Percentiles rank a stretch among this genome's conserved stretches.
These are phyloP conservation scores for Lota lota DNA, from an alignment of 2,113 vertebrate genomes.

Conservation along the genomic window DNA sequence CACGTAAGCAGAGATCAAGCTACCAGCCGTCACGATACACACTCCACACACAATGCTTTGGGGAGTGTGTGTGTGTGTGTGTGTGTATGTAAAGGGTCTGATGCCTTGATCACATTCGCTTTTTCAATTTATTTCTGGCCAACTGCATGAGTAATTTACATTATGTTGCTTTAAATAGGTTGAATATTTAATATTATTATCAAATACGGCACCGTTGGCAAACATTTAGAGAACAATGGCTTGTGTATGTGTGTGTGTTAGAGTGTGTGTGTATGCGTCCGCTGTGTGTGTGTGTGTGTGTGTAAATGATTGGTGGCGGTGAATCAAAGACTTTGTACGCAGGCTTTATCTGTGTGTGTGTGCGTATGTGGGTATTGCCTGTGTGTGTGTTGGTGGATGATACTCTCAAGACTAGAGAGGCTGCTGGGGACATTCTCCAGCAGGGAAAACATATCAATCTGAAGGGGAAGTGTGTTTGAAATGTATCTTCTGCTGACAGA, in stretches of 20 bases:
- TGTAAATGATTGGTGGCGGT: not conserved
- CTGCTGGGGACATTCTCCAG: slow-evolving; percentile 43
- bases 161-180: too few relatives aligned
- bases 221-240: not conserved
- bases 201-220: not conserved
- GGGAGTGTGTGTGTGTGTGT: not conserved
- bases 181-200: too few relatives aligned
- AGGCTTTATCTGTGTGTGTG: not conserved
- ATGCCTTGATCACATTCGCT: not conserved
- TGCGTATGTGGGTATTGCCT: not conserved
- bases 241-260: slow-evolving; percentile 2
- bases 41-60: not conserved
- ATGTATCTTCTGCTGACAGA: slow-evolving; percentile 39
- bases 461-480: slow-evolving; percentile 50
- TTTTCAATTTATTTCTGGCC: too few relatives aligned
- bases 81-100: not conserved
- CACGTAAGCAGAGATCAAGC: too few relatives aligned
- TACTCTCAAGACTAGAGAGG: slow-evolving; percentile 24
- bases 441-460: slow-evolving; percentile 53
- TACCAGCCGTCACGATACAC: not conserved
- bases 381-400: slow-evolving; percentile 14
- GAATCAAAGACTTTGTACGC: too few relatives aligned
- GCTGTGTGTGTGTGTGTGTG: not conserved
- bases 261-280: slow-evolving; percentile 5
- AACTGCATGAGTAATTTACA: too few relatives aligned